phyloP scores from a whole-genome alignment of 2,113 vertebrate genomes.

The Pedetes capensis region DNA sequence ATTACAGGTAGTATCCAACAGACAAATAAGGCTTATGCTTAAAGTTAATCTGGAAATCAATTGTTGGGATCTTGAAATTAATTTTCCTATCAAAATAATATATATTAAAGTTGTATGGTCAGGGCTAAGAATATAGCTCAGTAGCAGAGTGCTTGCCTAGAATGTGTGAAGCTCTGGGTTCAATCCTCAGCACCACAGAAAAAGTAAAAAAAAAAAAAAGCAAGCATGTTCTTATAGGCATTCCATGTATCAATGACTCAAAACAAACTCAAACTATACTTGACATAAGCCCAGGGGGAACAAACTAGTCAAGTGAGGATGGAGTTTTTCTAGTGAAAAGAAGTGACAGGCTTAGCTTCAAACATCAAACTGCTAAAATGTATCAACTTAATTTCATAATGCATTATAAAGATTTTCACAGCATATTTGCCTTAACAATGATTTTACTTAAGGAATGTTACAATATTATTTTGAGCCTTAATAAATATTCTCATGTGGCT shows the following conservation, averaged over 20 bases:
- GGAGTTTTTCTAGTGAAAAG: not conserved
- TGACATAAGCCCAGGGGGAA: not conserved
- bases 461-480: not conserved
- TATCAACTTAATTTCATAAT: slow-evolving; percentile 17
- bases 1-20: not conserved
- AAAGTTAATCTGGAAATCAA: slow-evolving; percentile 19
- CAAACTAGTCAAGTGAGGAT: not conserved
- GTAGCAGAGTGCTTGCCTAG: not conserved
- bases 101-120: not conserved
- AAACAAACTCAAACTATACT: slow-evolving; percentile 18
- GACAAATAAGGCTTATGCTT: not conserved
- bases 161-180: not conserved
- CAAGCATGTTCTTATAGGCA: not conserved
- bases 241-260: not conserved
- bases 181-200: not conserved
- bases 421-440: not conserved
- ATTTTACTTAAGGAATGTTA: not conserved
- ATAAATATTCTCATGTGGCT: not conserved
- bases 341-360: not conserved
- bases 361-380: slow-evolving; percentile 6
- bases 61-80: not conserved
- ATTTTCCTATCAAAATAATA: not conserved
- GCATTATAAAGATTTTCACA: not conserved
- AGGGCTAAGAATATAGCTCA: not conserved
- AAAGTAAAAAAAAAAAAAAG: too few species aligned